Evolutionary conservation across 2,797 vertebrate genomes (phyloP), one percentile per base, ranked within the genome.

Genomic region (Sternotherus odoratus): DNA sequence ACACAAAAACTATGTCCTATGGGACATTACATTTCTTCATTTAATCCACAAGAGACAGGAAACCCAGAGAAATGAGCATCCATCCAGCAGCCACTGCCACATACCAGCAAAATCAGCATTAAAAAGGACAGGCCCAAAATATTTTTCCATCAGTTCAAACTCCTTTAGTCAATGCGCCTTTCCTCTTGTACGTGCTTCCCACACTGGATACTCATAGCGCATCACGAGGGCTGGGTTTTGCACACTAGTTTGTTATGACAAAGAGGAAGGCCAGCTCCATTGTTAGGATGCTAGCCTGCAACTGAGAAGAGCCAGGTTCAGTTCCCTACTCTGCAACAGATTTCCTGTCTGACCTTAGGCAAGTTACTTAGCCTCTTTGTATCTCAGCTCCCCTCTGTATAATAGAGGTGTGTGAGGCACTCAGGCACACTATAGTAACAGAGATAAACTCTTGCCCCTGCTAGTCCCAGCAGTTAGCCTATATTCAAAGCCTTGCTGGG

Each of bases 1-100:
- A 0, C 46, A 49, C 15, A 7, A 79, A 51, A 9, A 33, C 21
- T 3, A 1, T 1, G 12, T 21, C 9, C 74, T 30, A 30, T 11
- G 77, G 89, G 84, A 12, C 2, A 39, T 75, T 75, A 48, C 2
- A 36, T 36, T 51, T 57, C 24, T 66, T 4, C 4, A 51, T 24
- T 56, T 12, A 28, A 33, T 12, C 81, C 17, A 0, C 7, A 53
- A n/a, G 30, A 81, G 24, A n/a, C 33, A 85, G 79, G 63, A 54
- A 82, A 89, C 49, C 4, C 23, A 19, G 53, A 82, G 82, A 80
- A 39, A 60, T 0, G 15, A 82, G 57, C 48, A 39, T 53, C 26
- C 43, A 39, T 56, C 30, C 77, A 4, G 72, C 36, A 78, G 77
- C 56, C 57, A 43, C 30, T 56, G 33, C 57, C n/a, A 19, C 28